phyloP scores from a whole-genome alignment of 2,113 vertebrate species.

The Callipepla squamata region DNA sequence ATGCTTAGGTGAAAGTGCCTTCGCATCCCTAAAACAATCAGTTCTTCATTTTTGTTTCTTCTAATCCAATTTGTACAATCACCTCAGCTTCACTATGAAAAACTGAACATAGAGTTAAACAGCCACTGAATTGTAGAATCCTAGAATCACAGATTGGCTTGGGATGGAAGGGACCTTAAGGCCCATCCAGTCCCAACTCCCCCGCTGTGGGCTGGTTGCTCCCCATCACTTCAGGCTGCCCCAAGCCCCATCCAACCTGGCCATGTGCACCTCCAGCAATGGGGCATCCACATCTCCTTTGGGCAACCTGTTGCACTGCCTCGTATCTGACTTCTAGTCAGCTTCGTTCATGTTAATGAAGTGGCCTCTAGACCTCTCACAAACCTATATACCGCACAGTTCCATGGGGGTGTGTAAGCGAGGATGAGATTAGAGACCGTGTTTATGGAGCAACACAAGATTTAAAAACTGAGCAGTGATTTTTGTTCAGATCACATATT shows the following conservation, averaged over 20 bases:
- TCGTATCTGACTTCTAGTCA: constrained; percentile 15
- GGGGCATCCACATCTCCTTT: too few relatives aligned
- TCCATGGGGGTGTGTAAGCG: not conserved
- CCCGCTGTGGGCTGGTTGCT: too few relatives aligned
- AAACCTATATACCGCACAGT: not conserved
- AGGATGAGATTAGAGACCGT: constrained; percentile 13
- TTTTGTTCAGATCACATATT: constrained; percentile 51
- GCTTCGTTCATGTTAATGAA: constrained; percentile 34
- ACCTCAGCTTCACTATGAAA: constrained; percentile 63
- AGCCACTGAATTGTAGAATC: not conserved
- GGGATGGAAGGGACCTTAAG: too few relatives aligned
- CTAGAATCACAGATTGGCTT: too few relatives aligned
- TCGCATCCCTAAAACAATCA: constrained; percentile 58
- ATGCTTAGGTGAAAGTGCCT: constrained; percentile 55
- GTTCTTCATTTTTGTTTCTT: constrained; percentile 59
- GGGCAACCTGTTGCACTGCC: not conserved
- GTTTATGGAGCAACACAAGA: constrained; percentile 32
- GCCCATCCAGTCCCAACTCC: too few relatives aligned
- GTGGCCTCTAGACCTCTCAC: not conserved
- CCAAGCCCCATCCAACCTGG: too few relatives aligned
- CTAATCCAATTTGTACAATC: constrained; percentile 55
- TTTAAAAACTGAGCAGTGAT: constrained; percentile 44
- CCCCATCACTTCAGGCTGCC: too few relatives aligned
- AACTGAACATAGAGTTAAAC: constrained; percentile 35
- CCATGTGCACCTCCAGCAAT: too few relatives aligned